phyloP scores from a whole-genome alignment of 2,888 invertebrate species.

The Macaria liturata region DNA sequence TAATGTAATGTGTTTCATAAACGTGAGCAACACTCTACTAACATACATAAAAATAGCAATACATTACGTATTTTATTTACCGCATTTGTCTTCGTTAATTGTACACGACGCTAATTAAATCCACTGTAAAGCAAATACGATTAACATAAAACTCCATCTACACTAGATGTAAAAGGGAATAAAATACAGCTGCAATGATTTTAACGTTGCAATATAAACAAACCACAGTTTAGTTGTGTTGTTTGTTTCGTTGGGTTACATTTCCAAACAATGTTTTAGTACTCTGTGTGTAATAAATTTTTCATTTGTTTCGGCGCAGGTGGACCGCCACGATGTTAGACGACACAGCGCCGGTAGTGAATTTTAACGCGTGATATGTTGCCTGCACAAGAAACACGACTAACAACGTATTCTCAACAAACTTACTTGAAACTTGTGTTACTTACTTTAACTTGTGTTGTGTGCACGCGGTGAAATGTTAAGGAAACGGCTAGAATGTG shows the following conservation, averaged over 20 bases:
- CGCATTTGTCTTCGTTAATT: too few species aligned
- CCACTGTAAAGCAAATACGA: too few species aligned
- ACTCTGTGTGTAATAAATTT: conserved; percentile 16
- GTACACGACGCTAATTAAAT: too few species aligned
- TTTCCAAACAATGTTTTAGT: conserved; percentile 18
- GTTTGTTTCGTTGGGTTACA: conserved; percentile 6
- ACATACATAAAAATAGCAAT: too few species aligned
- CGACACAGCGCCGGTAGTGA: conserved; percentile 20
- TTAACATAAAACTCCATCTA: too few species aligned
- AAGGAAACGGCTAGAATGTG: too few species aligned
- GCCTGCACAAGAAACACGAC: conserved; percentile 6
- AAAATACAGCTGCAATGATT: background rate
- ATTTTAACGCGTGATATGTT: conserved; percentile 22
- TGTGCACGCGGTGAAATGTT: too few species aligned
- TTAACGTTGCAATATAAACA: conserved; percentile 12
- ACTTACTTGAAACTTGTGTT: too few species aligned
- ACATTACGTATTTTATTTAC: too few species aligned
- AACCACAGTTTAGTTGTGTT: conserved; percentile 10
- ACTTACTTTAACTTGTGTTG: too few species aligned
- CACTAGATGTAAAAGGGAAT: background rate
- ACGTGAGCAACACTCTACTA: too few species aligned
- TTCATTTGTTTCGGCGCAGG: conserved; percentile 20
- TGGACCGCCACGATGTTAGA: conserved; percentile 14
- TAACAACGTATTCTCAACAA: too few species aligned
- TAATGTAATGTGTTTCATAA: conserved; percentile 16